Evolutionary conservation across 2,113 vertebrate species (phyloP), one percentile per base, ranked within the genome.

Genomic region (Chunga burmeisteri): DNA sequence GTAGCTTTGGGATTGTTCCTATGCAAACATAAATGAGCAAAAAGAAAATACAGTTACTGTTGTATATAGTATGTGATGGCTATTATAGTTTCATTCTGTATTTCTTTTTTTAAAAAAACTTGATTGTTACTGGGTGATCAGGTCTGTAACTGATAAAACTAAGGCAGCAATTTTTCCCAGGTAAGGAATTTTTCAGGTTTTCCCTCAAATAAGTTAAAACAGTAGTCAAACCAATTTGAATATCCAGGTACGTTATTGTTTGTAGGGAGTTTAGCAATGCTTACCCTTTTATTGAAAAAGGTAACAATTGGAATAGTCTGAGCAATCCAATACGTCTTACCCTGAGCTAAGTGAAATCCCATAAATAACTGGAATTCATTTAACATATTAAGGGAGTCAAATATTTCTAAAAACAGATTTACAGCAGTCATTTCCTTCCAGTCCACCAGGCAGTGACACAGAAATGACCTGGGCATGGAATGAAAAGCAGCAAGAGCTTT

Each of bases 361-460:
- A 87, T 97, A 97, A 97, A 97, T 93, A 97, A 96, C 95, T 94
- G 94, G 77, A 97, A 97, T 88, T 94, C 94, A 96, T 86, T 97
- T 95, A 94, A 83, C 32, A 59, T 94, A 83, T 94, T 93, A 86
- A 91, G 70, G 84, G 81, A 96, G 96, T 97, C 82, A 94, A 46
- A 90, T 95, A 93, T 96, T 95, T 96, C 94, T 94, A 94, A 90
- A 94, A 90, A 87, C 85, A 97, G 94, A 98, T 97, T 97, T 97
- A 97, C 95, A 96, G 88, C 96, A 96, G 93, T 96, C 94, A 97
- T 98, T 97, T 98, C 96, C 97, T 97, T 91, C 93, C 85, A 97
- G 92, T 96, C 94, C 92, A 90, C 73, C 93, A 95, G 75, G 87
- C 94, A 96, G 81, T 97, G 95, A 97, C 96, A 98, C 94, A 90